These are phyloP conservation scores for Siderastrea siderea DNA, from an alignment of 92 coral and sea anemone species.

Conservation along the genomic window DNA sequence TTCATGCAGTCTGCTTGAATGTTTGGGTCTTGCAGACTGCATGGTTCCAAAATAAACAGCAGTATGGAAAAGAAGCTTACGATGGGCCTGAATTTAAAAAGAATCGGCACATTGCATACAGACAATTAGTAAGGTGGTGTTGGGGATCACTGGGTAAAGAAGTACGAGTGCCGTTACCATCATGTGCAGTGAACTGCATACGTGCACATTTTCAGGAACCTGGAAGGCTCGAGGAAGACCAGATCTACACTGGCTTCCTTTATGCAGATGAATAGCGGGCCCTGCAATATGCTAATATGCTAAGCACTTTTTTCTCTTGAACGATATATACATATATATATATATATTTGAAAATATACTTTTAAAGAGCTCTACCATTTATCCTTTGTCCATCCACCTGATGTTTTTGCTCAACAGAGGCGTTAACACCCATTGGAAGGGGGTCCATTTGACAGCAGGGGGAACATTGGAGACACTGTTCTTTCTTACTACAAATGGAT, in stretches of 20 bases:
- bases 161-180: slow-evolving; percentile 68
- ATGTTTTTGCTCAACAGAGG: too few relatives aligned
- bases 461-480: too few relatives aligned
- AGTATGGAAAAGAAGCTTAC: slow-evolving; percentile 44
- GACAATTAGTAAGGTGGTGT: slow-evolving; percentile 71
- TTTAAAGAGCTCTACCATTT: too few relatives aligned
- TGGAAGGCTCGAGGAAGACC: slow-evolving; percentile 66
- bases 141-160: slow-evolving; percentile 76
- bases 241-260: slow-evolving; percentile 58
- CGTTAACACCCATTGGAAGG: too few relatives aligned
- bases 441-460: too few relatives aligned
- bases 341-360: too few relatives aligned
- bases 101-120: slow-evolving; percentile 53
- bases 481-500: too few relatives aligned
- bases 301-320: too few relatives aligned
- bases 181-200: slow-evolving; percentile 77
- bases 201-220: slow-evolving; percentile 76
- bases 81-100: slow-evolving; percentile 69
- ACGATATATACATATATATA: not conserved
- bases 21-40: slow-evolving; percentile 78
- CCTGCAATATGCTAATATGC: not conserved
- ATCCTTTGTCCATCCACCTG: too few relatives aligned
- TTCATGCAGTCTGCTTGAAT: slow-evolving; percentile 61
- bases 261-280: slow-evolving; percentile 46
- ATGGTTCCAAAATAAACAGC: slow-evolving; percentile 72